Conservation (phyloP, 2,113 vertebrate genomes). For the Hystrix brachyura region DNA sequence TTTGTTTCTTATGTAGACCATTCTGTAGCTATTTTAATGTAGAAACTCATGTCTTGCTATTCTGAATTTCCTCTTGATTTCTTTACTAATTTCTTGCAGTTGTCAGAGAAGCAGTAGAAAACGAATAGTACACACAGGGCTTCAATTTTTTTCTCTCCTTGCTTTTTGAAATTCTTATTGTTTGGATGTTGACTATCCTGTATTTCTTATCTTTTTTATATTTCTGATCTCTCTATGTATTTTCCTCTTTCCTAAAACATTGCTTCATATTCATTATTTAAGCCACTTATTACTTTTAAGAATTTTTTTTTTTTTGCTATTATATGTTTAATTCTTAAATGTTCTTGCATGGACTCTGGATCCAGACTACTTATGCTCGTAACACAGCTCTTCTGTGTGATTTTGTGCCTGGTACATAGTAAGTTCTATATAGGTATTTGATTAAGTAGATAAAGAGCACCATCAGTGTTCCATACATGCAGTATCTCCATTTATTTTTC, state of each 20-base stretch:
- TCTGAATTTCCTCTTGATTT: not conserved
- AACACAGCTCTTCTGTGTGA: not conserved
- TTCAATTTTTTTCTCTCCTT: not conserved
- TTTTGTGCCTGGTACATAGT: not conserved
- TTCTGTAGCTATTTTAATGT: not conserved
- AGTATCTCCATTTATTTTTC: not conserved
- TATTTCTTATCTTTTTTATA: not conserved
- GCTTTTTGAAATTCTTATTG: constrained; percentile 40
- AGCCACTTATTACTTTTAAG: not conserved
- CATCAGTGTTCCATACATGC: not conserved
- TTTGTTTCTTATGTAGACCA: not conserved
- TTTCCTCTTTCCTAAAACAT: constrained; percentile 13
- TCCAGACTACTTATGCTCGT: not conserved
- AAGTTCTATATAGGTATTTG: not conserved
- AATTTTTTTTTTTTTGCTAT: not conserved
- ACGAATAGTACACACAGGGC: not conserved
- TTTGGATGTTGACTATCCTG: constrained; percentile 11
- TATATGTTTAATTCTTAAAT: constrained; percentile 7
- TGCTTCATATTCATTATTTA: not conserved
- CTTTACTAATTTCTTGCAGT: not conserved
- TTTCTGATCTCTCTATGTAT: not conserved
- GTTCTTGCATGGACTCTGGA: not conserved
- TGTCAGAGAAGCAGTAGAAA: not conserved
- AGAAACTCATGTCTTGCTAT: not conserved
- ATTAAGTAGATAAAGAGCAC: not conserved